A percentile compares a stretch with the other conserved stretches of the same genome.
Evolutionary conservation across 2,113 vertebrate species (phyloP).

Genomic region (Rissa tridactyla): DNA sequence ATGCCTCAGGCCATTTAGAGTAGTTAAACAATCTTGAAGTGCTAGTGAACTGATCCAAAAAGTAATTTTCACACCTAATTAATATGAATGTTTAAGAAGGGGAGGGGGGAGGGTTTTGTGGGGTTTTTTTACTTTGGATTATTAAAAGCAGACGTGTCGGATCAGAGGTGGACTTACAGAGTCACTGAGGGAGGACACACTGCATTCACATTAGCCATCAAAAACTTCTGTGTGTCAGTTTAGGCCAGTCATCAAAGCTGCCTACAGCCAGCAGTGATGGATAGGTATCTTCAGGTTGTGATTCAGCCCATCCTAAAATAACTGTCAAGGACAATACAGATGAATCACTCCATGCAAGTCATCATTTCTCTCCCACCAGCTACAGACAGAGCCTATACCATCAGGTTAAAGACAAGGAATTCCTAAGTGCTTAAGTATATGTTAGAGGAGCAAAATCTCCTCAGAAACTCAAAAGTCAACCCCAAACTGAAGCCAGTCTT

Average conservation of each 20-base stretch:
- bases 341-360: background rate
- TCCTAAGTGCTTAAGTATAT: background rate
- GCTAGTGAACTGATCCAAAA: background rate
- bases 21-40: background rate
- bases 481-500: background rate
- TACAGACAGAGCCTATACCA: background rate
- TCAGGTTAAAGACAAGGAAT: background rate
- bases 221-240: background rate
- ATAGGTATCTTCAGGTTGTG: background rate
- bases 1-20: background rate
- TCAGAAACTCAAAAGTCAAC: background rate
- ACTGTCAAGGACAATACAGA: background rate
- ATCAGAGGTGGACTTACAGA: background rate
- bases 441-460: background rate
- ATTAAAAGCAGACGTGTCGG: background rate
- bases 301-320: background rate
- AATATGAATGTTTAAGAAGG: background rate
- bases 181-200: background rate
- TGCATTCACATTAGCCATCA: background rate
- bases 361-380: background rate
- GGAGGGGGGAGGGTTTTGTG: background rate
- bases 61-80: conserved; percentile 31
- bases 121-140: background rate
- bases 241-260: background rate
- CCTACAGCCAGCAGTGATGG: background rate